Percentiles rank a stretch among this genome's conserved stretches.
Conservation (phyloP, 92 coral and sea anemone genomes). For the Porites lobata region DNA sequence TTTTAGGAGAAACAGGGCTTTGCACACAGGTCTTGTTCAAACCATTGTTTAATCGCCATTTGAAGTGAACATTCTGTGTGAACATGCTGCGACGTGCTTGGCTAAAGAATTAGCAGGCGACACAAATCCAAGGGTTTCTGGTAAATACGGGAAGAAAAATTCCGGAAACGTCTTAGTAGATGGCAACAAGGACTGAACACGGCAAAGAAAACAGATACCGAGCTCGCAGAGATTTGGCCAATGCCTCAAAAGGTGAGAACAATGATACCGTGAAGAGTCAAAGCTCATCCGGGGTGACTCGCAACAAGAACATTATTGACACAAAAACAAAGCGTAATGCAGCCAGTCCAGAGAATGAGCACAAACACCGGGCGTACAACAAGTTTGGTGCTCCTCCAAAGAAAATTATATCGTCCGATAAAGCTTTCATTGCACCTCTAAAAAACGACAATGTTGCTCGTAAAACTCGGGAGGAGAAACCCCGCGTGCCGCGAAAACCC, state of each 20-base stretch:
- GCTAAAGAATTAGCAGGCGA: background rate
- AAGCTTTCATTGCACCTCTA: slow-evolving; percentile 12
- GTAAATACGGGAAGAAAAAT: slow-evolving; percentile 1
- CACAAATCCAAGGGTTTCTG: slow-evolving; percentile 4
- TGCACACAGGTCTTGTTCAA: background rate
- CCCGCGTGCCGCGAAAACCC: slow-evolving; percentile 50
- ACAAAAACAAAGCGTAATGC: slow-evolving; percentile 60
- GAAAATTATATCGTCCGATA: slow-evolving; percentile 61
- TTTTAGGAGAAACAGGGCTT: background rate
- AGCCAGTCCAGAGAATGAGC: slow-evolving; percentile 55
- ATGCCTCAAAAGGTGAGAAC: slow-evolving; percentile 51
- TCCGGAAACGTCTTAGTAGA: slow-evolving; percentile 49
- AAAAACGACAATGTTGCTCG: slow-evolving; percentile 39
- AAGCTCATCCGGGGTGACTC: slow-evolving; percentile 30
- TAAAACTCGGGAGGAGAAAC: slow-evolving; percentile 45
- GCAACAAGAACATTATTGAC: slow-evolving; percentile 60
- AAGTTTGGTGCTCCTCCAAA: slow-evolving; percentile 78
- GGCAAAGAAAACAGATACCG: slow-evolving; percentile 68
- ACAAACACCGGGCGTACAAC: slow-evolving; percentile 38
- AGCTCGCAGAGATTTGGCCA: slow-evolving; percentile 52
- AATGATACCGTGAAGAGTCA: slow-evolving; percentile 39
- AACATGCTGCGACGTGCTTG: slow-evolving; percentile 5
- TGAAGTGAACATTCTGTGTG: background rate
- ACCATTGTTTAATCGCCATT: background rate
- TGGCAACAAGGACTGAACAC: slow-evolving; percentile 73